Base-by-base conservation (phyloP, 1,140 invertebrate genomes). In the Centruroides vittatus region DNA sequence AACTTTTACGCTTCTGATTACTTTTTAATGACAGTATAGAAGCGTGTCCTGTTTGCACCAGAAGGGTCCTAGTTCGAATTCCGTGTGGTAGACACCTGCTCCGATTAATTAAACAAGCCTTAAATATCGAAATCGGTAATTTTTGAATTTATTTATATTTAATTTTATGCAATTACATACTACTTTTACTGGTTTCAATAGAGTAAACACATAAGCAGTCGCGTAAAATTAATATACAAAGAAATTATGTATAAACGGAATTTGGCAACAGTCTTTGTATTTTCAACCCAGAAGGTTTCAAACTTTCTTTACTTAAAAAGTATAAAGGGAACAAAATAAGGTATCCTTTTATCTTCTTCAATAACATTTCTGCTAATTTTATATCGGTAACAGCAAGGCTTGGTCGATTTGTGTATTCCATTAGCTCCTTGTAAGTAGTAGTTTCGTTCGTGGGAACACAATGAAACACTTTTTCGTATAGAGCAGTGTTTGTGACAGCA, bases 401-500 rank as follows among this genome's bases (percentile, higher is more conserved):
- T 12, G 55, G 11, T 48, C 3, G 3, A 0, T 8, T 7, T 41
- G 47, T 55, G 8, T 51, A 35, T 8, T 36, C n/a, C 36, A 12
- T 61, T 9, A 61, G 11, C 3, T 61, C 35, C 4, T 47, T 10
- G 41, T 58, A 61, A 0, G n/a, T 58, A 0, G 10, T 36, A 0
- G 48, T 46, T 3, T 13, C n/a, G 11, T 61, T 50, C 3, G 60
- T 13, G 4, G 60, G 60, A 13, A 58, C 9, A 9, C 60, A 61
- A 1, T 36, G 50, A 48, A 61, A 61, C 54, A 89, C 88, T 78
- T 91, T 82, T 69, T 94, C 90, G 74, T 85, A 95, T 35, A 91
- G 83, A 65, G 84, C 80, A 0, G 91, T 93, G 70, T 95, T 96
- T 50, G 73, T 72, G 41, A 77, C 77, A 4, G 91, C 91, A 53